Evolutionary conservation across 2,113 vertebrate genomes (phyloP).

Genomic region (Prunella fulvescens): DNA sequence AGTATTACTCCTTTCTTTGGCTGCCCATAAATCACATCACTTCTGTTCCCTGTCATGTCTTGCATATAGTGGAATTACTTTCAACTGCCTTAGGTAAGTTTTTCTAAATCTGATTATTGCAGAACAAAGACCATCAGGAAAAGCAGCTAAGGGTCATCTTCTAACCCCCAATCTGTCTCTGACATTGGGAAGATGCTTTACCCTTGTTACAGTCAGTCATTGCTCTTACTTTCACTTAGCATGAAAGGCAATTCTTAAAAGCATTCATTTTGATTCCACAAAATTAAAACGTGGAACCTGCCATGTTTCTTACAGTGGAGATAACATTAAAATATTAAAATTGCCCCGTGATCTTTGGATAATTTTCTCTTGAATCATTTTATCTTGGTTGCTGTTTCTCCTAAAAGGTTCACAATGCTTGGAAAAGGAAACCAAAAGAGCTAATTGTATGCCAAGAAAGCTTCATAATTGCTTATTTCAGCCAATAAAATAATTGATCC

Average conservation of each 20-base stretch:
- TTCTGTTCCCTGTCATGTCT: background rate
- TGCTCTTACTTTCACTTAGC: slow-evolving; percentile 18
- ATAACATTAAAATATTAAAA: background rate
- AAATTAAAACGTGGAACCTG: background rate
- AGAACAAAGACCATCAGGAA: background rate
- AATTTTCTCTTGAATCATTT: background rate
- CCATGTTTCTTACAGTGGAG: background rate
- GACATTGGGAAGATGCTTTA: background rate
- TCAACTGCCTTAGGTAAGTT: background rate
- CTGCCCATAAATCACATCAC: background rate
- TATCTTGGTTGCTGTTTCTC: background rate
- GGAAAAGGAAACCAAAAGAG: background rate
- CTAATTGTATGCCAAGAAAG: slow-evolving; percentile 15
- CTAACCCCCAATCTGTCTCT: background rate
- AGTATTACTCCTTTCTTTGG: background rate
- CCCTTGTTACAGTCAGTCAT: background rate
- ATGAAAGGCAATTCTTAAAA: background rate
- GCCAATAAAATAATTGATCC: slow-evolving; percentile 45
- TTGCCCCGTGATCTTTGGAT: background rate
- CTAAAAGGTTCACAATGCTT: background rate
- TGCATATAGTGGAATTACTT: slow-evolving; percentile 8
- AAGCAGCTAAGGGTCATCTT: background rate
- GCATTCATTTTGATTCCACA: slow-evolving; percentile 13
- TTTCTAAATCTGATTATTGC: slow-evolving; percentile 31
- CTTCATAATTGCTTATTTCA: slow-evolving; percentile 22